A percentile compares a stretch with the other conserved stretches of the same genome.
These are phyloP conservation scores for Progne subis DNA, from an alignment of 2,113 vertebrate genomes.

Conservation along the genomic window DNA sequence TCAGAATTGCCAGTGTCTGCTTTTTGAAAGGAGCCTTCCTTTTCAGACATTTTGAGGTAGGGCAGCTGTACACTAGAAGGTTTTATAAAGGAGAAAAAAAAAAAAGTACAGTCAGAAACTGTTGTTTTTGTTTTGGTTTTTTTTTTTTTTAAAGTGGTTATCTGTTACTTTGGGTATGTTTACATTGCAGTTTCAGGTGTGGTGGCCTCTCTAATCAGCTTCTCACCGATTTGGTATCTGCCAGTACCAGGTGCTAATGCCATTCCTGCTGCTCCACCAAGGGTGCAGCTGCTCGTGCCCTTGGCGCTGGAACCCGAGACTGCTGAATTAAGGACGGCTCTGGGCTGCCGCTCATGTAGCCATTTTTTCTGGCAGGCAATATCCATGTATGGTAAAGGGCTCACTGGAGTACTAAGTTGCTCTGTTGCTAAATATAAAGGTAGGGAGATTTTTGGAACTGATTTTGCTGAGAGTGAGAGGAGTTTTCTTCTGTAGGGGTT, in stretches of 20 bases:
- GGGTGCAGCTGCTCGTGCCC: not conserved
- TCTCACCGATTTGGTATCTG: not conserved
- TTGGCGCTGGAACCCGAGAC: conserved; percentile 35
- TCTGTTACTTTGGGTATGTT: not conserved
- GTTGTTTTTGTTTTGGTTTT: too few relatives aligned
- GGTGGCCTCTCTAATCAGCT: not conserved
- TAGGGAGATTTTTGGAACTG: not conserved
- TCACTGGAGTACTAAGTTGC: not conserved
- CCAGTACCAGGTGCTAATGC: not conserved
- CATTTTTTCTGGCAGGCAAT: conserved; percentile 18
- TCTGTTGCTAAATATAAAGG: conserved; percentile 62
- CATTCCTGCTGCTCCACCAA: not conserved
- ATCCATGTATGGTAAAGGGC: conserved; percentile 52
- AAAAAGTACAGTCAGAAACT: not conserved
- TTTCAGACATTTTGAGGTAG: not conserved
- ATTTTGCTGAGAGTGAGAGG: not conserved
- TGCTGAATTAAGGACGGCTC: not conserved
- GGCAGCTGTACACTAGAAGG: not conserved
- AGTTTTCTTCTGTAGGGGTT: not conserved
- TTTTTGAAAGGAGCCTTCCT: not conserved
- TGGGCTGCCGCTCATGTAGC: not conserved
- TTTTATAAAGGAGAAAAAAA: not conserved
- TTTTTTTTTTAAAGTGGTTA: not conserved
- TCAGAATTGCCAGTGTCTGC: not conserved
- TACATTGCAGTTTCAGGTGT: conserved; percentile 1